phyloP scores from a whole-genome alignment of 2,797 vertebrate genomes.

The Hydrocynus forskahlii region DNA sequence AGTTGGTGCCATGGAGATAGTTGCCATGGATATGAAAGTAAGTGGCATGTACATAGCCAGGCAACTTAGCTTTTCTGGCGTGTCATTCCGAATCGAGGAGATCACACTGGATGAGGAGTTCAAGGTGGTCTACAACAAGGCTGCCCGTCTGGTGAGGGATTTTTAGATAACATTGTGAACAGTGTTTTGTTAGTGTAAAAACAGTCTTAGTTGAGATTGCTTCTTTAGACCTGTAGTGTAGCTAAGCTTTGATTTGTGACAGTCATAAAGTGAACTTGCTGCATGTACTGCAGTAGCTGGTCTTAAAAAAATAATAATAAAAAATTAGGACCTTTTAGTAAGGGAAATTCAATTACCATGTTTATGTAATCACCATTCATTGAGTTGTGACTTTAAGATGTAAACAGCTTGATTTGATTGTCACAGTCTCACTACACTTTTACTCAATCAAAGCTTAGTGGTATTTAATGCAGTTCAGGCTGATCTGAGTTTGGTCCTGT shows the following conservation, averaged over 20 bases:
- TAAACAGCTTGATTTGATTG: neutral
- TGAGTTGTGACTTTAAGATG: no score
- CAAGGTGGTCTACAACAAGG: conserved; percentile 91
- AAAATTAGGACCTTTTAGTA: neutral
- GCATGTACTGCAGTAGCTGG: neutral
- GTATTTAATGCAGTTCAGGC: no score
- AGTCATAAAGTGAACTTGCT: neutral
- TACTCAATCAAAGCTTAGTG: no score
- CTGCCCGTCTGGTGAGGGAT: conserved; percentile 91
- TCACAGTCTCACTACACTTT: no score
- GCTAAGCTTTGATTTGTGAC: neutral
- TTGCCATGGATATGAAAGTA: conserved; percentile 99
- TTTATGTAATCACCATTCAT: neutral
- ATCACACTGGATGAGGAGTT: conserved; percentile 90
- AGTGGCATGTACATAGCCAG: conserved; percentile 99
- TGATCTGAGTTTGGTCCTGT: no score
- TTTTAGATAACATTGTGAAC: neutral
- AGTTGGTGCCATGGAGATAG: conserved; percentile 98
- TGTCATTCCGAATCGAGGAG: conserved; percentile 96
- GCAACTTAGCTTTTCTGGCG: conserved; percentile 97
- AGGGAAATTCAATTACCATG: neutral
- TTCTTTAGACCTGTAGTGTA: neutral
- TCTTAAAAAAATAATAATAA: neutral
- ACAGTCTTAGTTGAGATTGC: neutral
- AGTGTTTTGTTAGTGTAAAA: neutral